Conservation (phyloP, 2,113 vertebrate species). For the Apus apus region DNA sequence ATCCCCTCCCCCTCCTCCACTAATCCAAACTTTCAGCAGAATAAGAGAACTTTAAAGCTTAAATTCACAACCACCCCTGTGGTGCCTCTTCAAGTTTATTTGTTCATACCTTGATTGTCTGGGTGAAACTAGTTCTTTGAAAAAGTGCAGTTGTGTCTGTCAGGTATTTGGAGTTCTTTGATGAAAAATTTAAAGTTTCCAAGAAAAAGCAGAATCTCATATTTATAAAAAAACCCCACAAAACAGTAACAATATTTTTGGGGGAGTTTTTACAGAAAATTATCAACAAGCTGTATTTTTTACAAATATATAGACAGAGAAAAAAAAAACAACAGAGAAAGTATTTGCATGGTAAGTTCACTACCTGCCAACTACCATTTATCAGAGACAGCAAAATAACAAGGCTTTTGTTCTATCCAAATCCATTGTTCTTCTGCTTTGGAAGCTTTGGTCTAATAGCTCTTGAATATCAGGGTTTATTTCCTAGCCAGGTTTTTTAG, state of each 20-base stretch:
- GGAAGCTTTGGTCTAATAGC: neutral
- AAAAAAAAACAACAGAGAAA: neutral
- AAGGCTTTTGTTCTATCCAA: constrained; percentile 1
- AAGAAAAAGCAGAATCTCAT: neutral
- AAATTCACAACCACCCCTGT: neutral
- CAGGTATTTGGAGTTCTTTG: neutral
- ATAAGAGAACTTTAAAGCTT: neutral
- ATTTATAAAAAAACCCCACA: neutral
- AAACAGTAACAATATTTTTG: neutral
- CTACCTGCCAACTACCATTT: neutral
- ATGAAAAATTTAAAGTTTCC: neutral
- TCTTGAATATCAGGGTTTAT: neutral
- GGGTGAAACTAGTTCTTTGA: neutral
- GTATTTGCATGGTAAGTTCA: neutral
- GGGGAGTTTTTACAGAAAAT: too few relatives aligned
- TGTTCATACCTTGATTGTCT: neutral
- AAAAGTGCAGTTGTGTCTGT: neutral
- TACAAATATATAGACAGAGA: neutral
- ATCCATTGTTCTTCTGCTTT: neutral
- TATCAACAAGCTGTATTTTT: neutral
- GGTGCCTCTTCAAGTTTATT: neutral
- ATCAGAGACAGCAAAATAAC: neutral
- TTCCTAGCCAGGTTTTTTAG: neutral
- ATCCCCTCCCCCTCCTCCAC: rapidly evolving
- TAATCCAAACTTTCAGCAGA: neutral